Conservation (phyloP, 2,113 vertebrate species). For the Aspiorhynchus laticeps region DNA sequence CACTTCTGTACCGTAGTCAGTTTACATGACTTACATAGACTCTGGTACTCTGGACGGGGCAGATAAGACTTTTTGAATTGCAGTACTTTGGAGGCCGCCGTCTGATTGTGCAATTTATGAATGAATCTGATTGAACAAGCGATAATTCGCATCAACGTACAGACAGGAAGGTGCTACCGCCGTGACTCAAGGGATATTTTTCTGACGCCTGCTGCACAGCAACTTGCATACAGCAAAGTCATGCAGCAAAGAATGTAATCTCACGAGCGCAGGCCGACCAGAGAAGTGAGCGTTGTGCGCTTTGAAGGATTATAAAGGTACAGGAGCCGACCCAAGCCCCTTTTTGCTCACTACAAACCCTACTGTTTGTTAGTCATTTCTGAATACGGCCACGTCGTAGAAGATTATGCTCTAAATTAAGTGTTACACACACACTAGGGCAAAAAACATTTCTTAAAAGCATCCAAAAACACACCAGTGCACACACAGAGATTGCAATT, state of each 20-base stretch:
- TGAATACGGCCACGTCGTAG: slow-evolving; percentile 71
- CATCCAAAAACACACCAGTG: not conserved
- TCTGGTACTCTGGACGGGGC: not conserved
- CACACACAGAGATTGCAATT: not conserved
- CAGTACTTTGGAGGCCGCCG: not conserved
- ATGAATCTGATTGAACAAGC: not conserved
- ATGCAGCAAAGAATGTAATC: slow-evolving; percentile 45
- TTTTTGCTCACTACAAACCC: slow-evolving; percentile 62
- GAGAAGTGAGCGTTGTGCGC: slow-evolving; percentile 42
- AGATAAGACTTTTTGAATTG: not conserved
- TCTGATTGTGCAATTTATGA: slow-evolving; percentile 6
- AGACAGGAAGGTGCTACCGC: not conserved
- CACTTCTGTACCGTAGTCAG: not conserved
- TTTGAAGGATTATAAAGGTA: slow-evolving; percentile 64
- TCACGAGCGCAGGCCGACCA: slow-evolving; percentile 37
- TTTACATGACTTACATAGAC: not conserved
- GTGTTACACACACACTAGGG: slow-evolving; percentile 54
- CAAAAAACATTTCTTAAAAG: slow-evolving; percentile 2
- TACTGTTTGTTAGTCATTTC: slow-evolving; percentile 69
- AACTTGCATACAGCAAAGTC: not conserved
- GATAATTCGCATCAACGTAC: not conserved
- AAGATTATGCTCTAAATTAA: slow-evolving; percentile 73
- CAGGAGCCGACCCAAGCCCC: slow-evolving; percentile 57
- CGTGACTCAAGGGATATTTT: slow-evolving; percentile 9
- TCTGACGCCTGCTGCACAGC: not conserved